A percentile compares a stretch with the other conserved stretches of the same genome.
Evolutionary conservation across 2,888 invertebrate species (phyloP).

Genomic region (Pollenia angustigena): DNA sequence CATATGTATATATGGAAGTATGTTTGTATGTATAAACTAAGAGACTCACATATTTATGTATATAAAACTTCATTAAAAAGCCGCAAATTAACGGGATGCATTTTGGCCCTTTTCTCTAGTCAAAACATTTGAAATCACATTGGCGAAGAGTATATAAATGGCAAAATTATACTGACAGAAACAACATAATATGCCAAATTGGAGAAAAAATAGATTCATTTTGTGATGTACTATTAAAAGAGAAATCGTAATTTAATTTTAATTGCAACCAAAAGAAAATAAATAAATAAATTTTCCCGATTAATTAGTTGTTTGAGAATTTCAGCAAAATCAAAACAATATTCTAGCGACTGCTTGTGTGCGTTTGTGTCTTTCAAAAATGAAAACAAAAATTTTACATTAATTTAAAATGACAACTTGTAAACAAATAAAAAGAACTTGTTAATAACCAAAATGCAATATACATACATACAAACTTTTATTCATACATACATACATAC

Average conservation of each 20-base stretch:
- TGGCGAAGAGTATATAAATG: slow-evolving; percentile 1
- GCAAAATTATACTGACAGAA: not conserved
- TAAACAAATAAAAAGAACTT: slow-evolving; percentile 36
- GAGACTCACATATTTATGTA: not conserved
- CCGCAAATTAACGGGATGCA: not conserved
- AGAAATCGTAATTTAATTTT: slow-evolving; percentile 13
- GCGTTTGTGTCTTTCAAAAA: too few relatives aligned
- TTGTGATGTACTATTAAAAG: not conserved
- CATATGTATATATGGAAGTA: too few relatives aligned
- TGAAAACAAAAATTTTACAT: not conserved
- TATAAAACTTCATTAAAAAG: not conserved
- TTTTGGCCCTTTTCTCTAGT: slow-evolving; percentile 17
- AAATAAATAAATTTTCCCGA: not conserved
- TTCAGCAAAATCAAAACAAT: not conserved
- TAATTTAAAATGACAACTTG: slow-evolving; percentile 20
- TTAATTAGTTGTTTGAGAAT: not conserved
- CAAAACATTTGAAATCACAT: slow-evolving; percentile 19
- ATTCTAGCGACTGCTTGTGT: not conserved
- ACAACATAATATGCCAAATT: not conserved
- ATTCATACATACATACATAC: not conserved
- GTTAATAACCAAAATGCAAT: slow-evolving; percentile 1
- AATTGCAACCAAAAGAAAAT: not conserved
- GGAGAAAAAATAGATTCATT: not conserved
- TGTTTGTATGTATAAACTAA: too few relatives aligned
- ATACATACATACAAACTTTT: not conserved